Conservation (phyloP, 2,888 invertebrate genomes). For the Ferrisia virgata region DNA sequence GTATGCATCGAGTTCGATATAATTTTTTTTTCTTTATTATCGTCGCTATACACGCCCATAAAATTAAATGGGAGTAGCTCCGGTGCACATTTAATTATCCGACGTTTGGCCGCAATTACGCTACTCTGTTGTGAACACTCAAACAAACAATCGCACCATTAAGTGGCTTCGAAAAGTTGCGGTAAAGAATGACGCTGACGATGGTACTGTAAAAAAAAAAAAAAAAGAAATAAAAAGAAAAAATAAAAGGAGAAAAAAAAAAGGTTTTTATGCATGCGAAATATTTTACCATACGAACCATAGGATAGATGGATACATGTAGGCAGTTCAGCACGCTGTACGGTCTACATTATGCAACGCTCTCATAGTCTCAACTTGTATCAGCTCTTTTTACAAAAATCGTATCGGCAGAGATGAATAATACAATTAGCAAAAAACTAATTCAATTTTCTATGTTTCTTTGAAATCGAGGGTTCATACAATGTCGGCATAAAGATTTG, state of each 20-base stretch:
- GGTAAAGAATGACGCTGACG: background rate
- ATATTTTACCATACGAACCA: background rate
- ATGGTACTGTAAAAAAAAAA: no score
- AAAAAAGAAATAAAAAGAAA: no score
- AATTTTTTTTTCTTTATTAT: constrained; percentile 8
- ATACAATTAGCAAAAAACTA: constrained; percentile 6
- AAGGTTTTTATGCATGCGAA: background rate
- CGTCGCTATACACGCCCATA: background rate
- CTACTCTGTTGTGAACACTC: background rate
- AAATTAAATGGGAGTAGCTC: background rate
- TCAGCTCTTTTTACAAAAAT: constrained; percentile 8
- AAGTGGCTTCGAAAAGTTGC: background rate
- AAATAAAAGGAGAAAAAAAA: no score
- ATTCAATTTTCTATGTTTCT: background rate
- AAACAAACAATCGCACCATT: constrained; percentile 19
- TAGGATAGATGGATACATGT: no score
- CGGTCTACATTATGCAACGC: background rate
- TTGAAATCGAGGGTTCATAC: constrained; percentile 7
- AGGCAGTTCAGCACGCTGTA: no score
- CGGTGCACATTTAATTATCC: constrained; percentile 1
- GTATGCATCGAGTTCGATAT: constrained; percentile 5
- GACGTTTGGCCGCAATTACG: constrained; percentile 27
- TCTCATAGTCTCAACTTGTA: background rate
- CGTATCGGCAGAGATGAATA: constrained; percentile 4
- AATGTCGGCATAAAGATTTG: background rate